Evolutionary conservation across 2,797 vertebrate species (phyloP).

Genomic region (Tenualosa ilisha): DNA sequence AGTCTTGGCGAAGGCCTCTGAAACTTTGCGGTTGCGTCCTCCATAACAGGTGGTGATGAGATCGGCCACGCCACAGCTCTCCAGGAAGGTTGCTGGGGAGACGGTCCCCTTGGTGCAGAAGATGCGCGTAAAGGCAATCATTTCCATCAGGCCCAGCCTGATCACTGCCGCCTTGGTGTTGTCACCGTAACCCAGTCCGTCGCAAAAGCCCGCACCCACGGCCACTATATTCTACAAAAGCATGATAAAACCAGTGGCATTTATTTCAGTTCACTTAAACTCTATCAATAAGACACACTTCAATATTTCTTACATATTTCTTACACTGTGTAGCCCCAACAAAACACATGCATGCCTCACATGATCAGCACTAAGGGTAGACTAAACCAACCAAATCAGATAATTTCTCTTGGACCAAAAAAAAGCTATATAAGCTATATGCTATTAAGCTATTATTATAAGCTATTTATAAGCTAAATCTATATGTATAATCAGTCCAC

Average conservation of each 20-base stretch:
- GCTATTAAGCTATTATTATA: no score
- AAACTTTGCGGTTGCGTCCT: slow-evolving; percentile 92
- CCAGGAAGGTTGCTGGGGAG: slow-evolving; percentile 85
- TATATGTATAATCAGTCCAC: neutral
- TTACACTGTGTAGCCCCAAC: neutral
- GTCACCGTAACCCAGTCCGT: slow-evolving; percentile 92
- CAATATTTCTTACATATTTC: no score
- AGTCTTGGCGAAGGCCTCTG: slow-evolving; percentile 89
- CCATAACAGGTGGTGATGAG: slow-evolving; percentile 97
- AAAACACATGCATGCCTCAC: neutral
- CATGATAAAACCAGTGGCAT: neutral
- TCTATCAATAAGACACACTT: no score
- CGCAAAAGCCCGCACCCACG: slow-evolving; percentile 95
- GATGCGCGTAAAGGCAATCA: slow-evolving; percentile 90
- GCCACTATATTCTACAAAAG: slow-evolving; percentile 88
- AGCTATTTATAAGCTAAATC: no score
- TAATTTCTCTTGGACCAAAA: neutral
- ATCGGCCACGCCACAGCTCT: slow-evolving; percentile 94
- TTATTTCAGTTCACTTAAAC: neutral
- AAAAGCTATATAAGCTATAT: no score
- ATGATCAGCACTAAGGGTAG: neutral
- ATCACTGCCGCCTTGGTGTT: slow-evolving; percentile 97
- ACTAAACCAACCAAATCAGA: neutral
- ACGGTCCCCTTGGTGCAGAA: slow-evolving; percentile 85
- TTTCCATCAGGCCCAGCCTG: slow-evolving; percentile 95